Evolutionary conservation across 1,140 invertebrate genomes (phyloP), one percentile per base, ranked within the genome.

Genomic region (Elymnias hypermnestra): DNA sequence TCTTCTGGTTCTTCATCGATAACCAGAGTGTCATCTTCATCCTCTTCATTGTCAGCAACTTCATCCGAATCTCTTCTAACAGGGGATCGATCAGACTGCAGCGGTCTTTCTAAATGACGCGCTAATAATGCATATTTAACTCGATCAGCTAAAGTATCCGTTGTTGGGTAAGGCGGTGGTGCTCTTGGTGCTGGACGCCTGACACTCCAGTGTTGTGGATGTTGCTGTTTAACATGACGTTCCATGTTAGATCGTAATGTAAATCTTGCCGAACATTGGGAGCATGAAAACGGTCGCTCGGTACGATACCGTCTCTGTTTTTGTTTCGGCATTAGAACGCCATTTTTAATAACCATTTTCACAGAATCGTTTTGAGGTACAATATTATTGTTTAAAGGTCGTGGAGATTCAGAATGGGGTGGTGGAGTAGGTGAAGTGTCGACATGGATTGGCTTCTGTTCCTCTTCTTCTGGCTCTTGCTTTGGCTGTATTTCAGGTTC

Each of bases 191-290:
- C 79, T 47, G 91, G 86, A 51, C 94, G 92, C 29, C 93, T 84
- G 43, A 94, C 92, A 33, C 91, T 93, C 93, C 95, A 97, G 55
- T 90, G 91, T 37, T 95, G 93, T 0, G 95, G 95, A 87, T 97
- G 96, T 61, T 97, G 95, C 59, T 97, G 95, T 70, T 97, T 97
- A 0, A 97, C 94, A 51, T 98, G 96, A 0, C 95, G 86, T 75
- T 97, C 95, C 95, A 97, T 97, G 64, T 97, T 97, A 4, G 95
- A 96, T 4, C 95, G 89, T 0, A 97, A 75, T 0, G 95, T 97
- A 63, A 98, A 98, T 33, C 94, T 89, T 0, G 95, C 94, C 0
- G 94, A 92, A 68, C 96, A 97, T 58, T 95, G 93, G 22, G 94
- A 94, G 74, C 96, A 97, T 0, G 91, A 92, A 65, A 96, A 97